phyloP scores from a whole-genome alignment of 1,140 invertebrate species.

The Plectrocnemia conspersa region DNA sequence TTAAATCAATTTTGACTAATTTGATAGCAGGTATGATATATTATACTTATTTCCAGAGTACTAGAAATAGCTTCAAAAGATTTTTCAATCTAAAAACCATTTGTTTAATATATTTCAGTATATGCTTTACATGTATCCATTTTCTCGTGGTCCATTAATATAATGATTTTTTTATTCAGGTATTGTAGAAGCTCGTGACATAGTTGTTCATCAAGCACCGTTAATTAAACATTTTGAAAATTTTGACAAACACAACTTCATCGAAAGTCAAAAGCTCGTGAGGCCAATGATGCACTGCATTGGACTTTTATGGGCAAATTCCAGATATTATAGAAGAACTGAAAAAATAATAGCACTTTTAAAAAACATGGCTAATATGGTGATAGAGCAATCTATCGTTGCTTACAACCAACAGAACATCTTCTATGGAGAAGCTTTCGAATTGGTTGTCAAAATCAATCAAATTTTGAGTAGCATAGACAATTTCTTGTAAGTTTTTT shows the following conservation, averaged over 20 bases:
- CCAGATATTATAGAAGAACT: conserved; percentile 74
- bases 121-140: too few relatives aligned
- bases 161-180: conserved; percentile 41
- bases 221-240: conserved; percentile 60
- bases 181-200: conserved; percentile 61
- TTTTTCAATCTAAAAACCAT: too few relatives aligned
- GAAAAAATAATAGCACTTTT: conserved; percentile 59
- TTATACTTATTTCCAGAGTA: conserved; percentile 11
- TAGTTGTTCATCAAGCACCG: conserved; percentile 61
- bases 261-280: conserved; percentile 57
- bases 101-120: conserved; percentile 3
- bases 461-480: conserved; percentile 49
- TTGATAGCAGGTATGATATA: conserved; percentile 57
- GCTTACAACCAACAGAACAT: conserved; percentile 57
- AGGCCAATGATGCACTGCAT: conserved; percentile 68
- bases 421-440: conserved; percentile 68
- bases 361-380: conserved; percentile 70
- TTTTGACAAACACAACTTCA: conserved; percentile 66
- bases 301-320: conserved; percentile 79
- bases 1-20: conserved; percentile 63
- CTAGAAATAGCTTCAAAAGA: too few relatives aligned
- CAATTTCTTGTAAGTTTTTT: conserved; percentile 49
- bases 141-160: too few relatives aligned
- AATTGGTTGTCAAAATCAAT: conserved; percentile 53
- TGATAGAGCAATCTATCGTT: conserved; percentile 60